A percentile compares a stretch with the other conserved stretches of the same genome.
Evolutionary conservation across 1,140 invertebrate genomes (phyloP).

Genomic region (Drosophila pruinosa): DNA sequence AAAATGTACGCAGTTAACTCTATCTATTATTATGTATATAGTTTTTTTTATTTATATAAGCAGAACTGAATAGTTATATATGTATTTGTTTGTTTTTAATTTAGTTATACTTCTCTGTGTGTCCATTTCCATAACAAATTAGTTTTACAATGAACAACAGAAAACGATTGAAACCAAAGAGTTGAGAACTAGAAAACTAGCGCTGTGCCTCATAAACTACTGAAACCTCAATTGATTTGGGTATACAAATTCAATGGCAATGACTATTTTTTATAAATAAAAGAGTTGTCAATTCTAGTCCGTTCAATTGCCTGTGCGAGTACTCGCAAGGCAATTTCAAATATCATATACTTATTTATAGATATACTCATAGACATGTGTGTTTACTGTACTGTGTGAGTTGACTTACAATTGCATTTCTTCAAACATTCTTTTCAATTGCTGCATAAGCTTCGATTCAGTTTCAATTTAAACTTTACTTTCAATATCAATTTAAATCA

Average conservation of each 20-base stretch:
- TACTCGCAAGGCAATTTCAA: neutral
- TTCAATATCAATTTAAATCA: conserved; percentile 10
- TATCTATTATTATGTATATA: conserved; percentile 7
- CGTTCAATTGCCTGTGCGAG: conserved; percentile 2
- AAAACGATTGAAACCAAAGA: conserved; percentile 51
- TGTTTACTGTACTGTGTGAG: conserved; percentile 27
- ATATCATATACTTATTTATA: neutral
- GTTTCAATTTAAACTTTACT: conserved; percentile 5
- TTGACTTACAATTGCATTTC: conserved; percentile 10
- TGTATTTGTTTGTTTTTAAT: neutral
- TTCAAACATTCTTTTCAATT: conserved; percentile 12
- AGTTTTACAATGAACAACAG: conserved; percentile 33
- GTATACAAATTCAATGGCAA: neutral
- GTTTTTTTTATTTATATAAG: conserved; percentile 6
- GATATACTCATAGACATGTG: neutral
- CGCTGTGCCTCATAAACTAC: conserved; percentile 30
- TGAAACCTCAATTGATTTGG: neutral
- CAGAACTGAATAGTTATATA: conserved; percentile 10
- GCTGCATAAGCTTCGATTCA: neutral
- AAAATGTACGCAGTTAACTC: conserved; percentile 19
- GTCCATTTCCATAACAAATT: conserved; percentile 47
- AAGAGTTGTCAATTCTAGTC: neutral
- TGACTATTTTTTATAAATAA: neutral
- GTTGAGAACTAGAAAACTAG: conserved; percentile 33
- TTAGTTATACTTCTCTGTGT: neutral